Evolutionary conservation across 2,888 invertebrate species (phyloP), one percentile per base, ranked within the genome.

Genomic region (Epinotia nisella): DNA sequence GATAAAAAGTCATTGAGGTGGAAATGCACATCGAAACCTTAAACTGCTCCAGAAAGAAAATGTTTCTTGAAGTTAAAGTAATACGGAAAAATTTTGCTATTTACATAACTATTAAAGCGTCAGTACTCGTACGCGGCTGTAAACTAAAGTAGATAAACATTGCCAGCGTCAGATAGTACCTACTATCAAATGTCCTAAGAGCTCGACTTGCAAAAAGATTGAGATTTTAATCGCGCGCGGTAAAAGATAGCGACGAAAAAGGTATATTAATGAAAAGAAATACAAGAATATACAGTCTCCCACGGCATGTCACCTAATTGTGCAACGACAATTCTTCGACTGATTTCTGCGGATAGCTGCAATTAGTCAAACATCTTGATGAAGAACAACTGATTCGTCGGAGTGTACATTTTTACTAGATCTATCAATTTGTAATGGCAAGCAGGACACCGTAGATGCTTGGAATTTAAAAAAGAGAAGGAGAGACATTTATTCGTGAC

Each of bases 251-350:
- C 53, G 2, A 15, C 39, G 51, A 65, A 71, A 51, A 71, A 71
- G 45, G 45, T 7, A 4, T 3, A 61, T 59, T 19, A 45, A 39
- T 53, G 24, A n/a, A n/a, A n/a, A n/a, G n/a, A n/a, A n/a, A n/a
- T n/a, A 41, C 29, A 60, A 66, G 60, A 53, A 29, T 71, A 66
- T 66, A 39, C 59, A 56, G 58, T 5, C 29, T 71, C 66, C 41
- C 71, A 71, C 71, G 65, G 15, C 59, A n/a, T 53, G 41, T 59
- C 65, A 62, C 45, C 45, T 29, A 39, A 41, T 66, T 71, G 51
- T 51, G 65, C 58, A 71, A 60, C 21, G 39, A 62, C 51, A 59
- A 41, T 71, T 66, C 41, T 65, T 71, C 45, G 19, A 15, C 39
- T 9, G 35, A 24, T 35, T 55, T 66, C 59, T 64, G 35, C 5